These are phyloP conservation scores for Lasioglossum oenotherae DNA, from an alignment of 2,888 invertebrate genomes.

Conservation along the genomic window DNA sequence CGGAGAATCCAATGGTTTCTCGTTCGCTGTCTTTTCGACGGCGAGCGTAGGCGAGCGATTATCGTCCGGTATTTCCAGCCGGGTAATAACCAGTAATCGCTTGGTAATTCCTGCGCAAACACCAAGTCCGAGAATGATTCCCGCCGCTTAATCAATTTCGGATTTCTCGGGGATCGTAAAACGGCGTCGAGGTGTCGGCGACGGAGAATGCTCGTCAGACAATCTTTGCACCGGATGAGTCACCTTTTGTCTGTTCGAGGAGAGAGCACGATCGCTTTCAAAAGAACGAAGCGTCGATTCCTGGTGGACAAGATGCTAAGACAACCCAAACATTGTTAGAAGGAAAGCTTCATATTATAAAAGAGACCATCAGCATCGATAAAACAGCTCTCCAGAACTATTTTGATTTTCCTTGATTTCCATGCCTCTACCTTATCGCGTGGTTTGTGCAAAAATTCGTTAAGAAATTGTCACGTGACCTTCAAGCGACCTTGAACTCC, in stretches of 20 bases:
- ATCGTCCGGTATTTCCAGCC: not conserved
- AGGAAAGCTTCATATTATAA: too few relatives aligned
- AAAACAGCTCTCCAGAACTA: too few relatives aligned
- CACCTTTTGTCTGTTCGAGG: slow-evolving; percentile 9
- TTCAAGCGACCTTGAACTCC: too few relatives aligned
- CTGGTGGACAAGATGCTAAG: too few relatives aligned
- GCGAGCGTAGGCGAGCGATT: not conserved
- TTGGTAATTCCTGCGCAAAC: slow-evolving; percentile 1
- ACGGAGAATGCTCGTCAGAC: not conserved
- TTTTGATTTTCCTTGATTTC: too few relatives aligned
- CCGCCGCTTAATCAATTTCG: not conserved
- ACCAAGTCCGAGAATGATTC: not conserved
- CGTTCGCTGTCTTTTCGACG: not conserved
- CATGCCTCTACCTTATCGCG: too few relatives aligned
- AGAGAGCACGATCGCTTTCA: not conserved
- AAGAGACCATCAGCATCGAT: too few relatives aligned
- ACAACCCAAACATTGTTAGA: too few relatives aligned
- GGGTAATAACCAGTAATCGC: slow-evolving; percentile 13
- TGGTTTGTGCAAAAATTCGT: too few relatives aligned
- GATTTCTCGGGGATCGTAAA: not conserved
- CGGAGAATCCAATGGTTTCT: too few relatives aligned
- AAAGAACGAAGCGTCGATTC: not conserved
- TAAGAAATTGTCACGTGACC: too few relatives aligned
- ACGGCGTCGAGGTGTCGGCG: not conserved
- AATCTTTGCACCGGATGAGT: slow-evolving; percentile 25